Evolutionary conservation across 2,888 invertebrate species (phyloP), one percentile per base, ranked within the genome.

Genomic region (Agrotis ipsilon): DNA sequence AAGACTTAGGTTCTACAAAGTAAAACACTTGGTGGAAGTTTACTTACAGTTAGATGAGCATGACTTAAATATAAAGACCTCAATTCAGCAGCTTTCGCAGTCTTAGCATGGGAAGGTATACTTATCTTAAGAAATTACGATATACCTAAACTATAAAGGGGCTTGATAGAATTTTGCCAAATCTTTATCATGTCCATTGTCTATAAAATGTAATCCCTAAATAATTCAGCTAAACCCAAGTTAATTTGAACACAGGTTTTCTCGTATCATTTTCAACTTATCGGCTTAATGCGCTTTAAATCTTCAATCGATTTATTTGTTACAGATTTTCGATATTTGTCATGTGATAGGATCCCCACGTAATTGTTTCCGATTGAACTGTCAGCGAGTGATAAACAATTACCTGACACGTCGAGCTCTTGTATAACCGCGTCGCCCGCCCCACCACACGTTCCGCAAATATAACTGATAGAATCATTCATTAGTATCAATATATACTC

Each of bases 291-390:
- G 58, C 27, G 43, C n/a, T 57, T 46, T 52, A 68, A 67, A 51
- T 14, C 43, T 16, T 16, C 16, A 16, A 11, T 19, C n/a, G 59
- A 52, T 51, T 62, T 68, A 68, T 78, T 81, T 75, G 73, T 81
- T 78, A 68, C n/a, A 51, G 45, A 61, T 72, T 66, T 68, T 67
- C n/a, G 57, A 59, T n/a, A 66, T 32, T 60, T 78, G 78, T 67
- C 61, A 68, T 13, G 55, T 68, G 68, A 72, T 58, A 60, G 58
- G 75, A 87, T 85, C 82, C 77, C 78, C 70, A 55, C 72, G 83
- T 89, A 90, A 90, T 91, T 87, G 88, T 88, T 90, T 90, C 87
- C 88, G 87, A 81, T 86, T 86, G 83, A 87, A 85, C 83, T 78
- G 83, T 86, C 76, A 74, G 73, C 75, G 66, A 81, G 79, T 83